Base-by-base conservation (phyloP, 2,113 vertebrate species). In the Platycercus adscitus region DNA sequence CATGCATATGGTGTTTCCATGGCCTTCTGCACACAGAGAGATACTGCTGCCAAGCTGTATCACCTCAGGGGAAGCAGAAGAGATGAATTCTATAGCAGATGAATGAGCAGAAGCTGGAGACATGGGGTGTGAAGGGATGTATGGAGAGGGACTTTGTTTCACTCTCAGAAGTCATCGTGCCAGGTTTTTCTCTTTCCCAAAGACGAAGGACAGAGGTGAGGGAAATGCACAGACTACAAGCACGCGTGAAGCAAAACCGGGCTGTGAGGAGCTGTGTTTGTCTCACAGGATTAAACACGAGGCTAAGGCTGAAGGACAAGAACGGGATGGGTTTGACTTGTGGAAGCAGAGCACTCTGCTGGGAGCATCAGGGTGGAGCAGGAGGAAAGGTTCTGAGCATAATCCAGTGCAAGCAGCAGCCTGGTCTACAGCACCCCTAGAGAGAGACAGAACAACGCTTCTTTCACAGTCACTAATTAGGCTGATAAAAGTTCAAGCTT, bases 121-220 rank as follows among this genome's bases (percentile, higher is more conserved):
- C 0, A 0, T 13, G 12, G 10, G 3, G 4, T 71, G 16, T 37
- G 33, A 66, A 70, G 23, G 18, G 10, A 33, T 16, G 5, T 17
- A 28, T 0, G 1, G 17, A 64, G n/a, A 15, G 6, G 16, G 18
- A 14, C 46, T 71, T 44, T 21, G 26, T 46, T 81, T 55, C 46
- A 13, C 44, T 37, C 70, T 39, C 79, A 47, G 20, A 77, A 82
- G 46, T 16, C 12, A 0, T 68, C 41, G 46, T 33, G 60, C 8
- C 60, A 44, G 28, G 47, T 56, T 72, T 86, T 17, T 23, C 39
- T 72, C 75, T 76, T 86, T 68, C 71, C 53, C 3, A 0, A 56
- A 65, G 49, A 46, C 8, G 20, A n/a, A 65, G 44, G 44, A 44
- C 16, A 65, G 63, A 86, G 26, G 24, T 20, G 68, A 91, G n/a